Evolutionary conservation across 1,140 invertebrate species (phyloP), one percentile per base, ranked within the genome.

Genomic region (Teleopsis dalmanni): DNA sequence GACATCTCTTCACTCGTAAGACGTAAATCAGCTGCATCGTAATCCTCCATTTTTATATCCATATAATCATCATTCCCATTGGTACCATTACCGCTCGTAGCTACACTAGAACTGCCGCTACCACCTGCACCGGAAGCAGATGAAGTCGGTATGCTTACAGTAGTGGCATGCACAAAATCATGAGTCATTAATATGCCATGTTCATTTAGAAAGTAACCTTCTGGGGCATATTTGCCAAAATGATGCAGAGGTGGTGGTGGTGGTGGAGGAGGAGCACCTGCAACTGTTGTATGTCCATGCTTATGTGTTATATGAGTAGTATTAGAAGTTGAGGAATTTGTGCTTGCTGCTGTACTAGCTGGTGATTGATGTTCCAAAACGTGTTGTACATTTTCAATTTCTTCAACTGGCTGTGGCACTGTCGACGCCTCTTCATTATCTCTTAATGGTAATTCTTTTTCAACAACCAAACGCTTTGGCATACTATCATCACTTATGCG

Each of bases 161-260:
- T 59, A 19, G 38, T 60, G 8, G 47, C 29, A 50, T 43, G 36
- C 33, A 42, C 36, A 48, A 64, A 69, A 19, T 68, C 62, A 43
- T 67, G 64, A 0, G 64, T 53, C 61, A 67, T 58, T n/a, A 67
- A 34, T 33, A 67, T 56, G 51, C 64, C 64, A n/a, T 67, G 64
- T 47, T 67, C 64, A 38, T 67, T 66, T 31, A 67, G 55, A 40
- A 67, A 31, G 19, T 67, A 66, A 3, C 50, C 57, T 41, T 37
- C 42, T 35, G 34, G 50, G 18, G 6, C 53, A 37, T 46, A 53
- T 36, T 53, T 53, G 35, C 42, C 40, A 21, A 33, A 53, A 34
- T 45, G 36, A 41, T 48, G 47, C 14, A 21, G 42, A 36, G 48
- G 16, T 21, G 47, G 19, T 3, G 45, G 40, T 18, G 50, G 34